Evolutionary conservation across 2,888 invertebrate species (phyloP).

Genomic region (Dyspetes luteomarginatus): DNA sequence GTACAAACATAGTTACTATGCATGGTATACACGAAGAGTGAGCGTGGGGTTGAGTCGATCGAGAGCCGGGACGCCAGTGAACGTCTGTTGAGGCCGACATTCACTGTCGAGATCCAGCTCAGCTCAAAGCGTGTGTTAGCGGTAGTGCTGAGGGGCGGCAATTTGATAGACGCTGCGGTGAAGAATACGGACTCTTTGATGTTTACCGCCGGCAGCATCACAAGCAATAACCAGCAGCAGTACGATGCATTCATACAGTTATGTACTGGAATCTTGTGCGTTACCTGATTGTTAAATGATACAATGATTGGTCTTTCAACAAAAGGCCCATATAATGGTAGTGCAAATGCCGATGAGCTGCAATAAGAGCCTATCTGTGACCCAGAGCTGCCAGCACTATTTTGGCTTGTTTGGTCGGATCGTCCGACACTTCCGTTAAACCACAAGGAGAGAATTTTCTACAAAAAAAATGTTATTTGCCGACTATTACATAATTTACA

Average conservation of each 20-base stretch:
- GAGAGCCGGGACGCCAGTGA: constrained; percentile 52
- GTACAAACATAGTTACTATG: not conserved
- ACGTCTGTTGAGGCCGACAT: constrained; percentile 40
- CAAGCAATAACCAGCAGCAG: constrained; percentile 35
- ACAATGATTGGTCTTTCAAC: constrained; percentile 32
- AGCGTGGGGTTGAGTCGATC: constrained; percentile 49
- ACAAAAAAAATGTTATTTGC: too few species aligned
- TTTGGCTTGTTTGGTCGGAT: too few species aligned
- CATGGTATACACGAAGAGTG: not conserved
- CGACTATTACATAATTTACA: too few species aligned
- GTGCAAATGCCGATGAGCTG: not conserved
- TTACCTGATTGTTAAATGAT: constrained; percentile 18
- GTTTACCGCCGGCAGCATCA: constrained; percentile 71
- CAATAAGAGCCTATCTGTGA: not conserved
- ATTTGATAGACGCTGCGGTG: constrained; percentile 72
- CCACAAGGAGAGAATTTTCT: too few species aligned
- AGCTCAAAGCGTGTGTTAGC: constrained; percentile 17
- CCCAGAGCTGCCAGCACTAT: too few species aligned
- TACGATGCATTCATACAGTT: constrained; percentile 7
- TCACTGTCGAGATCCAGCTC: constrained; percentile 11
- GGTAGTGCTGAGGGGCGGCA: constrained; percentile 54
- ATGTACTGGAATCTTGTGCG: constrained; percentile 48
- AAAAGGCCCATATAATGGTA: not conserved
- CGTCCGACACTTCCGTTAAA: too few species aligned
- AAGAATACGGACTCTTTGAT: constrained; percentile 73